Base-by-base conservation (phyloP, 2,797 vertebrate species). In the Gymnoscopelus microlampas region DNA sequence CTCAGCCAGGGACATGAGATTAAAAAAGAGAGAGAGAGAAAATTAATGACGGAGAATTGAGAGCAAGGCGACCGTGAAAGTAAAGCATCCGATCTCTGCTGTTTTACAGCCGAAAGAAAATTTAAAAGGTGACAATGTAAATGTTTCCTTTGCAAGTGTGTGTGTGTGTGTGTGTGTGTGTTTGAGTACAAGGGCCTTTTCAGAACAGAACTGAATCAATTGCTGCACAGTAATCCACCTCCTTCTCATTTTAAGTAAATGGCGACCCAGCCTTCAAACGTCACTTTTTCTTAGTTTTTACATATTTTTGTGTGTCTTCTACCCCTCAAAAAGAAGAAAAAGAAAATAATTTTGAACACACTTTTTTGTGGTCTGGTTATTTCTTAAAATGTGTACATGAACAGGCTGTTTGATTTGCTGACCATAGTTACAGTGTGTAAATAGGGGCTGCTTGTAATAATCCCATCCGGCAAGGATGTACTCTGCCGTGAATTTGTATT, bases 21-120 rank as follows among this genome's bases (percentile, higher is more conserved):
- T 44, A 73, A 70, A 39, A 6, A 69, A 60, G 58, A 75, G 64
- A 59, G 55, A 29, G 24, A n/a, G 50, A 44, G 75, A 73, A 63
- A 68, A 60, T 78, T 66, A 83, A 68, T 78, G 65, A 76, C 54
- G 63, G 71, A 61, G 72, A 69, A 77, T 29, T 19, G 26, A 44
- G 39, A 44, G 39, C 9, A 8, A 44, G 39, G 39, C 39, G 5
- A 44, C 39, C 39, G 69, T 60, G 69, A 63, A 79, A 78, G 73
- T 68, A 74, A 78, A 83, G 59, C 56, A 77, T 65, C 72, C 70
- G 73, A 86, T 80, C 61, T 58, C 8, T 44, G 71, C 58, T 71
- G 63, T 82, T 85, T 72, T 73, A 74, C 68, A 76, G 68, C 66
- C 76, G 76, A 84, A 85, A 71, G 63, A 66, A 60, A 82, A 63